Evolutionary conservation across 1,140 invertebrate genomes (phyloP).

Genomic region (Pachypeltis micranthus): DNA sequence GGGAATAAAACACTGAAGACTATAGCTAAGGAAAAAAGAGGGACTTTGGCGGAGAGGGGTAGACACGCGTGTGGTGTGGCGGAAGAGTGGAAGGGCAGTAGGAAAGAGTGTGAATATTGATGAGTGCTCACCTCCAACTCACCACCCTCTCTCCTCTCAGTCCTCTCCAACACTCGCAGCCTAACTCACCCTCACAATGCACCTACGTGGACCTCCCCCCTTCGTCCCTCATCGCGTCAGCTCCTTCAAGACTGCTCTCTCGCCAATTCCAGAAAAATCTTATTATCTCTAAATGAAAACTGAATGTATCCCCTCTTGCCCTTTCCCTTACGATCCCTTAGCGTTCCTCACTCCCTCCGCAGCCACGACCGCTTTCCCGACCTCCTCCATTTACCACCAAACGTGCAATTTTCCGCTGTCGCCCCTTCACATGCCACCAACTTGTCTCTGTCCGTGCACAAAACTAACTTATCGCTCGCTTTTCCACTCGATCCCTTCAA

Average conservation of each 20-base stretch:
- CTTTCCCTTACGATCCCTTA: background rate
- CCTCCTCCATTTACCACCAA: too few relatives aligned
- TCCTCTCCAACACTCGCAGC: too few relatives aligned
- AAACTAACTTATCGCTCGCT: too few relatives aligned
- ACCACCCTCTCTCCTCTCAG: too few relatives aligned
- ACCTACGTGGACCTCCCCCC: background rate
- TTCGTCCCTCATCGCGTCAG: background rate
- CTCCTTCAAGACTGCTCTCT: too few relatives aligned
- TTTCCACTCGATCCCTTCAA: too few relatives aligned
- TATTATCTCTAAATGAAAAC: conserved; percentile 1
- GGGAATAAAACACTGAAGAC: background rate
- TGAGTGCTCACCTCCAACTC: too few relatives aligned
- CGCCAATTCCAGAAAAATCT: background rate
- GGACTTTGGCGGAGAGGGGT: background rate
- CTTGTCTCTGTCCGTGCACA: too few relatives aligned
- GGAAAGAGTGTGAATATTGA: conserved; percentile 8
- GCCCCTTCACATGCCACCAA: too few relatives aligned
- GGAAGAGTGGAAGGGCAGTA: background rate
- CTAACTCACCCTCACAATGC: too few relatives aligned
- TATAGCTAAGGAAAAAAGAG: background rate
- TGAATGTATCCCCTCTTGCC: background rate
- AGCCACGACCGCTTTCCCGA: too few relatives aligned
- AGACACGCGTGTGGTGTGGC: background rate
- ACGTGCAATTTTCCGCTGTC: too few relatives aligned
- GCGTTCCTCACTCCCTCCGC: background rate